Evolutionary conservation across 2,113 vertebrate species (phyloP).

Genomic region (Myxocyprinus asiaticus): DNA sequence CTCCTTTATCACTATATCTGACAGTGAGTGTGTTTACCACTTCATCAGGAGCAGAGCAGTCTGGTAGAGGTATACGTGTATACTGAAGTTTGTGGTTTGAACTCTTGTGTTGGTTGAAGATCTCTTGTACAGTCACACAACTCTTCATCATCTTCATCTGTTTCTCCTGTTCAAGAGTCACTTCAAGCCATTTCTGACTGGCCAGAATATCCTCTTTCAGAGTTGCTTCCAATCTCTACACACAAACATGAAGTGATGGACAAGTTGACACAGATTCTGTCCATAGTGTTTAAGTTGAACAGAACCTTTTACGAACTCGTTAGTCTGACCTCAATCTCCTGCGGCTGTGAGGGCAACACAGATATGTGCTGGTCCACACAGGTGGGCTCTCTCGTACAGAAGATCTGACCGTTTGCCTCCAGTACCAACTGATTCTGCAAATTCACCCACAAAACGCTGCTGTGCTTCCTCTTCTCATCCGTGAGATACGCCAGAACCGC

Average conservation of each 20-base stretch:
- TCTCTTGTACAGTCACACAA: constrained; percentile 85
- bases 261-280: too few relatives aligned
- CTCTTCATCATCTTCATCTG: constrained; percentile 94
- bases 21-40: constrained; percentile 73
- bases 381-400: constrained; percentile 71
- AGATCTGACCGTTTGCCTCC: constrained; percentile 87
- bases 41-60: constrained; percentile 86
- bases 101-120: constrained; percentile 82
- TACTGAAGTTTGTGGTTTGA: constrained; percentile 80
- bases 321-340: constrained; percentile 76
- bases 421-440: constrained; percentile 88
- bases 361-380: constrained; percentile 78
- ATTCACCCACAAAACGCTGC: constrained; percentile 85
- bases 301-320: too few relatives aligned
- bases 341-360: constrained; percentile 64
- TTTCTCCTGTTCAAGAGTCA: constrained; percentile 81
- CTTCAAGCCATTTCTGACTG: constrained; percentile 83
- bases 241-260: background rate
- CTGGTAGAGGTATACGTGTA: constrained; percentile 83
- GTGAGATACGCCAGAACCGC: constrained; percentile 84
- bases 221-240: constrained; percentile 82
- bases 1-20: constrained; percentile 10
- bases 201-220: constrained; percentile 81
- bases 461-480: constrained; percentile 86
- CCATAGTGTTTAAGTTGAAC: too few relatives aligned